A percentile compares a stretch with the other conserved stretches of the same genome.
These are phyloP conservation scores for Noctua fimbriata DNA, from an alignment of 2,888 invertebrate species.

Conservation along the genomic window DNA sequence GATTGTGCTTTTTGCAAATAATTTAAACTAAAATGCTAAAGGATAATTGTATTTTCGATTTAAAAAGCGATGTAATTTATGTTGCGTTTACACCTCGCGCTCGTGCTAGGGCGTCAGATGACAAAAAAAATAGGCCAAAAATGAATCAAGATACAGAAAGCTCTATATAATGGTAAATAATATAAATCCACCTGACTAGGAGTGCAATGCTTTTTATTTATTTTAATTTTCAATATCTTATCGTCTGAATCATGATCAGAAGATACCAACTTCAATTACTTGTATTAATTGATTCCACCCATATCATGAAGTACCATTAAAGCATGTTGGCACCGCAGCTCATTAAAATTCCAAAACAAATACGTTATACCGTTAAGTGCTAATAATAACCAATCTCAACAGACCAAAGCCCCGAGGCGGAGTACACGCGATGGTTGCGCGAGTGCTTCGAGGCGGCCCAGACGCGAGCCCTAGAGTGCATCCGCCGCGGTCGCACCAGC, in stretches of 20 bases:
- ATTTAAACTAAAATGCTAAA: no score
- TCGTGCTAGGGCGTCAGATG: no score
- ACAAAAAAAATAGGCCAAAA: no score
- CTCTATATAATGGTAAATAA: background rate
- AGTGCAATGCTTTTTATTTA: background rate
- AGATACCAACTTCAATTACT: background rate
- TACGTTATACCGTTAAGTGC: background rate
- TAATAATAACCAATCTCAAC: slow-evolving; percentile 7
- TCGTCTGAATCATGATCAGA: background rate
- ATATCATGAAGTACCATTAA: background rate
- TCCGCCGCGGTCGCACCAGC: slow-evolving; percentile 87
- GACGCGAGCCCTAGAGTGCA: slow-evolving; percentile 90
- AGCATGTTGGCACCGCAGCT: background rate
- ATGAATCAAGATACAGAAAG: no score
- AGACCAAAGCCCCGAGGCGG: slow-evolving; percentile 90
- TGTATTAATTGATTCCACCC: background rate
- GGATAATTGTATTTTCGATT: no score
- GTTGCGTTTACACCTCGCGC: no score
- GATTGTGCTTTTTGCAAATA: no score
- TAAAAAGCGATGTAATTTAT: no score
- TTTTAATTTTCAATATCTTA: background rate
- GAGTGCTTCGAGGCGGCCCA: slow-evolving; percentile 93
- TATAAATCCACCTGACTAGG: background rate
- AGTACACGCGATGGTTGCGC: slow-evolving; percentile 92
- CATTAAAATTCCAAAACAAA: background rate